Conservation (phyloP, 2,888 invertebrate genomes). For the Rhagonycha fulva region DNA sequence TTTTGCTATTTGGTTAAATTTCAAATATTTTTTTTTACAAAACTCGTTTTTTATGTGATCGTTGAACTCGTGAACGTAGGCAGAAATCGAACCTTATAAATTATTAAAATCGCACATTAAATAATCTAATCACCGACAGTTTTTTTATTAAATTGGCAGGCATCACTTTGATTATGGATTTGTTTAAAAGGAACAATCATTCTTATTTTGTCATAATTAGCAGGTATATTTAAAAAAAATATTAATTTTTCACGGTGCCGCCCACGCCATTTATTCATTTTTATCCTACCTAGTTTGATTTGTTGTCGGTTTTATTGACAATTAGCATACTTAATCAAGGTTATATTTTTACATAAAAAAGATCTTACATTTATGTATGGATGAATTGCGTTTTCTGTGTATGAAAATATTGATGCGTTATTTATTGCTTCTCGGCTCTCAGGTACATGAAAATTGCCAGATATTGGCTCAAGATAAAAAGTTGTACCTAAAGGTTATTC, state of each 20-base stretch:
- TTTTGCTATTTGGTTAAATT: background rate
- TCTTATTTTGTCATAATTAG: background rate
- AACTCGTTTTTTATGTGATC: conserved; percentile 8
- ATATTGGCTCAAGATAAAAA: background rate
- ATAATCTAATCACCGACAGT: background rate
- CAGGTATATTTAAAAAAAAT: background rate
- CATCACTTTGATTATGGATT: background rate
- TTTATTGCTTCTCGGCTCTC: background rate
- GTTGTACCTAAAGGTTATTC: background rate
- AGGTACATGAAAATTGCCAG: background rate
- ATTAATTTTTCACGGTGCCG: background rate
- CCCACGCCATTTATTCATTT: background rate
- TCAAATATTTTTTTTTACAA: background rate
- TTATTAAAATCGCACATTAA: background rate
- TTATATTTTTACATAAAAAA: background rate
- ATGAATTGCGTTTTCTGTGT: background rate
- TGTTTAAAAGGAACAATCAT: background rate
- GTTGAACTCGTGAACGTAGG: conserved; percentile 9
- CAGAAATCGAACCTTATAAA: conserved; percentile 10
- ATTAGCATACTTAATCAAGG: conserved; percentile 23
- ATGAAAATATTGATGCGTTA: background rate
- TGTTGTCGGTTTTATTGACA: conserved; percentile 6
- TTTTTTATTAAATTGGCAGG: background rate
- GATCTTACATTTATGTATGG: conserved; percentile 4
- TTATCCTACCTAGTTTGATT: conserved; percentile 13